Evolutionary conservation across 1,140 invertebrate species (phyloP).

Genomic region (Eurosta solidaginis): DNA sequence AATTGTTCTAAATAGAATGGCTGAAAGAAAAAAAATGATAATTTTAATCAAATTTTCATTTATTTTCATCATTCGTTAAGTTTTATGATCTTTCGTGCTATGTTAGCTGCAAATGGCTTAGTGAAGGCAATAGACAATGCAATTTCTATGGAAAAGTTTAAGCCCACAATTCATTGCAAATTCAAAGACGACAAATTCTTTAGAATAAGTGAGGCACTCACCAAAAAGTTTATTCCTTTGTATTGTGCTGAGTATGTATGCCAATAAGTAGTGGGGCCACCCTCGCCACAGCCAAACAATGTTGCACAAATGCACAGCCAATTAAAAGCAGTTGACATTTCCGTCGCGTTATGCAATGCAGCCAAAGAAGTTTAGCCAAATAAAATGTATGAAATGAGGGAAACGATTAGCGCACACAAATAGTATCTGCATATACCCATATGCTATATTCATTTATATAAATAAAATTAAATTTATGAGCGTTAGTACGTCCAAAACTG

Average conservation of each 20-base stretch:
- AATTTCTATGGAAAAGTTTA: neutral
- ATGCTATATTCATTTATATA: no score
- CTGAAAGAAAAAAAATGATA: neutral
- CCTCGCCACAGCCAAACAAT: neutral
- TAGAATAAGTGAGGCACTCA: neutral
- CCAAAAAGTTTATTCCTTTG: neutral
- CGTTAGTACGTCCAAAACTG: no score
- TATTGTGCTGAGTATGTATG: neutral
- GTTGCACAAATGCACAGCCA: conserved; percentile 26
- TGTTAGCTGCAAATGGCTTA: neutral
- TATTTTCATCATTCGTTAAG: neutral
- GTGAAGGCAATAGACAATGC: neutral
- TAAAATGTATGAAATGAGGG: no score
- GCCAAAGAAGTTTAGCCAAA: neutral
- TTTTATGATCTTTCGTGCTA: neutral
- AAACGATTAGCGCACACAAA: no score
- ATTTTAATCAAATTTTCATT: neutral
- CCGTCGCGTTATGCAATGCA: conserved; percentile 21
- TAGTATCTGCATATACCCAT: no score
- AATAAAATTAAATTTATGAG: no score
- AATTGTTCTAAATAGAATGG: neutral
- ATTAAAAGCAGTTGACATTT: conserved; percentile 28
- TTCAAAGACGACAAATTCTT: neutral
- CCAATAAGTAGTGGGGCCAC: no score
- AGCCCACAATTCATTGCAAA: neutral